Conservation (phyloP, 2,113 vertebrate species). For the Amia ocellicauda region DNA sequence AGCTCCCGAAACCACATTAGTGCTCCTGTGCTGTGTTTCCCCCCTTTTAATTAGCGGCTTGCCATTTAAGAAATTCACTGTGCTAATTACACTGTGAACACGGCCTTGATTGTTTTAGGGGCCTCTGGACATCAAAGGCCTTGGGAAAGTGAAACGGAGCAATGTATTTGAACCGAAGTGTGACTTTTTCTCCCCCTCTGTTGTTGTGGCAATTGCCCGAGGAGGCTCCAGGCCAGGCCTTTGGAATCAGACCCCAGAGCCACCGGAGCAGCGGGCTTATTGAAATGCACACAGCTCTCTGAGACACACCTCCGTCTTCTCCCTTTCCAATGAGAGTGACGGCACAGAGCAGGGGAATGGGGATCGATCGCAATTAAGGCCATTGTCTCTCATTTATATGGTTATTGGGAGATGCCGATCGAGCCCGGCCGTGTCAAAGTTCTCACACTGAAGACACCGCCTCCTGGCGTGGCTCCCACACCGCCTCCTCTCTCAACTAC, state of each 20-base stretch:
- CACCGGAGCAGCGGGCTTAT: slow-evolving; percentile 35
- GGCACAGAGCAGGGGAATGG: slow-evolving; percentile 46
- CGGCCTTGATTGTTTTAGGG: slow-evolving; percentile 20
- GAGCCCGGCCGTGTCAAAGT: slow-evolving; percentile 54
- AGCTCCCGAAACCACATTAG: background rate
- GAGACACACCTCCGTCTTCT: slow-evolving; percentile 33
- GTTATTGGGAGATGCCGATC: slow-evolving; percentile 64
- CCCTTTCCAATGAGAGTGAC: slow-evolving; percentile 28
- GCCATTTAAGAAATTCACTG: slow-evolving; percentile 6
- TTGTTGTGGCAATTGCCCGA: slow-evolving; percentile 9
- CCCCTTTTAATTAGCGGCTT: background rate
- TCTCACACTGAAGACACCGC: slow-evolving; percentile 63
- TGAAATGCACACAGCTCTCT: slow-evolving; percentile 45
- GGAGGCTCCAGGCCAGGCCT: slow-evolving; percentile 36
- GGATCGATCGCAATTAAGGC: slow-evolving; percentile 61
- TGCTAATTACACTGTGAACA: slow-evolving; percentile 26
- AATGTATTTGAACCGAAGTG: slow-evolving; percentile 42
- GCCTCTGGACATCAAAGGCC: slow-evolving; percentile 40
- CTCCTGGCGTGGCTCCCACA: slow-evolving; percentile 45
- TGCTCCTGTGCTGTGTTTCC: background rate
- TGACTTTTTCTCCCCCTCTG: slow-evolving; percentile 29
- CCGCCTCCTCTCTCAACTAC: slow-evolving; percentile 72
- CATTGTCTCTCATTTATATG: slow-evolving; percentile 73
- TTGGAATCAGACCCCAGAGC: slow-evolving; percentile 21
- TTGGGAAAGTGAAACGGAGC: slow-evolving; percentile 31